Percentiles rank a stretch among this genome's conserved stretches.
phyloP scores from a whole-genome alignment of 2,797 vertebrate genomes.

The Setipinna tenuifilis region DNA sequence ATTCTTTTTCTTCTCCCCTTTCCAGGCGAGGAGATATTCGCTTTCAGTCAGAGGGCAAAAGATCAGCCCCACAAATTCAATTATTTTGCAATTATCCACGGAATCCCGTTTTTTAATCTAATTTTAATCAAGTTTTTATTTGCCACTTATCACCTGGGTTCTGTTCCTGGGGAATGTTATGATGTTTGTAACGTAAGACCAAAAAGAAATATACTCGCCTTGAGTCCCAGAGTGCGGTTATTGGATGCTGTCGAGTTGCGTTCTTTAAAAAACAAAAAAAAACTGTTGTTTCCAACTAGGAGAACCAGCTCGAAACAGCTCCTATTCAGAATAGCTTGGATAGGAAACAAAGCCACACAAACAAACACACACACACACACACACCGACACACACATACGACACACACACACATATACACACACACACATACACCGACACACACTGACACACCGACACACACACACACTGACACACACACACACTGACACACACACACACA shows the following conservation, averaged over 20 bases:
- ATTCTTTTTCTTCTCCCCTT: constrained; percentile 20
- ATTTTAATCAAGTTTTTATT: constrained; percentile 49
- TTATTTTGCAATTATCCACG: constrained; percentile 54
- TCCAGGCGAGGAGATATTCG: constrained; percentile 46
- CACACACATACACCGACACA: background rate
- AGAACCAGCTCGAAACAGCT: background rate
- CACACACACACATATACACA: background rate
- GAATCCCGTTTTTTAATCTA: constrained; percentile 44
- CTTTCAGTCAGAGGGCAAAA: constrained; percentile 28
- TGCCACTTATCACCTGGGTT: constrained; percentile 15
- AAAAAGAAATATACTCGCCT: background rate
- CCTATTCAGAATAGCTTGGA: background rate
- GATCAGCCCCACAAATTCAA: constrained; percentile 40
- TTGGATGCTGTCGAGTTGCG: background rate
- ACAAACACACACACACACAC: background rate
- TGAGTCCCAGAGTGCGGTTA: background rate
- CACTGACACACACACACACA: constrained; percentile 18
- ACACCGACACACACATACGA: background rate
- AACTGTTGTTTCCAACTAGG: background rate
- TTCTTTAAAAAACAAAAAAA: background rate
- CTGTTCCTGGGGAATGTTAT: background rate
- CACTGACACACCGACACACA: background rate
- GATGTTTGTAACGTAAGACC: background rate
- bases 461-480: constrained; percentile 16
- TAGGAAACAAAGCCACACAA: background rate